Conservation (phyloP, 92 coral and sea anemone species). For the Paragorgia papillata region DNA sequence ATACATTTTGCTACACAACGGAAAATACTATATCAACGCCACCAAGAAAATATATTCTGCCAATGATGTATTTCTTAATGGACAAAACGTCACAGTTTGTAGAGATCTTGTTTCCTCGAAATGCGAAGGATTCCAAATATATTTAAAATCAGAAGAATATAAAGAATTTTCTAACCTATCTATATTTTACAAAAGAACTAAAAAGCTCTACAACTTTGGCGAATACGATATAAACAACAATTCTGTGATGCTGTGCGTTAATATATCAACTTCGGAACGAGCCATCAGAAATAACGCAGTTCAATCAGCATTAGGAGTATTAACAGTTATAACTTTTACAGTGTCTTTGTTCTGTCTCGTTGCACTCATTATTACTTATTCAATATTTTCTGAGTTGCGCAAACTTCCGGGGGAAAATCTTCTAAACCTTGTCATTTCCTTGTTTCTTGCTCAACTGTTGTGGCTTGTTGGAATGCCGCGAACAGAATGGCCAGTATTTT, state of each 20-base stretch:
- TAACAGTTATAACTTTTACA: slow-evolving; percentile 68
- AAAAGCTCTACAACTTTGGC: slow-evolving; percentile 20
- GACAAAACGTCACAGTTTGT: slow-evolving; percentile 12
- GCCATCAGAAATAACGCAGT: neutral
- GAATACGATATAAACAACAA: slow-evolving; percentile 33
- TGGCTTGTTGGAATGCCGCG: slow-evolving; percentile 80
- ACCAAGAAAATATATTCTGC: slow-evolving; percentile 12
- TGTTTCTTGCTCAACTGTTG: slow-evolving; percentile 72
- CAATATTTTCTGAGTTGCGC: slow-evolving; percentile 68
- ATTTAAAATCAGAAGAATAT: slow-evolving; percentile 2
- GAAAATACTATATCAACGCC: slow-evolving; percentile 1
- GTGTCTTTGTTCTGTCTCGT: too few species aligned
- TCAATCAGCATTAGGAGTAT: slow-evolving; percentile 21
- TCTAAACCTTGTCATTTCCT: slow-evolving; percentile 72
- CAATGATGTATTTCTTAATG: neutral
- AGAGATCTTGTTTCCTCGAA: neutral
- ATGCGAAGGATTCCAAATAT: slow-evolving; percentile 3
- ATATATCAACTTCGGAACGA: neutral
- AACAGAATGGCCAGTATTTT: slow-evolving; percentile 72
- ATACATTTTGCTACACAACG: neutral
- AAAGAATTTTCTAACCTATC: neutral
- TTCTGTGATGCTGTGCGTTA: slow-evolving; percentile 17
- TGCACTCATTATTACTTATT: slow-evolving; percentile 66
- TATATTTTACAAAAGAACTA: slow-evolving; percentile 8
- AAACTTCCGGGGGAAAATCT: slow-evolving; percentile 83